Conservation (phyloP, 2,113 vertebrate genomes). For the Plestiodon gilberti region DNA sequence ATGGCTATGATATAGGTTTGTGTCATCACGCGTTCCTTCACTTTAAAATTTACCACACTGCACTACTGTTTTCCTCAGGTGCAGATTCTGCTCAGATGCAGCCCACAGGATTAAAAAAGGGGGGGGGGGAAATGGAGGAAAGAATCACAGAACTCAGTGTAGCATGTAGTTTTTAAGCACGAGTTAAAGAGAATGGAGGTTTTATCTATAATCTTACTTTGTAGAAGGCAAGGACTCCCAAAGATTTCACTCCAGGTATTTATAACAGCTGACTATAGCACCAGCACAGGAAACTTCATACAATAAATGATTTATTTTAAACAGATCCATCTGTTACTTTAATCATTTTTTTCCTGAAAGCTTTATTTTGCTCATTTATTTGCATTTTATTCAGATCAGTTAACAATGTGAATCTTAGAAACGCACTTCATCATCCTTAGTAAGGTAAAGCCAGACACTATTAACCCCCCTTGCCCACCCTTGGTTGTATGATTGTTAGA, state of each 20-base stretch:
- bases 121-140: not conserved
- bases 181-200: not conserved
- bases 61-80: too few relatives aligned
- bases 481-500: not conserved
- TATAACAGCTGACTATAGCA: not conserved
- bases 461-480: not conserved
- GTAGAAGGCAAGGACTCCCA: not conserved
- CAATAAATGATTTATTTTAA: slow-evolving; percentile 3
- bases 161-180: too few relatives aligned
- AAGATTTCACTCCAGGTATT: not conserved
- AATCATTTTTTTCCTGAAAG: not conserved
- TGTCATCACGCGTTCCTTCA: too few relatives aligned
- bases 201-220: not conserved
- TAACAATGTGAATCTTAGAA: not conserved
- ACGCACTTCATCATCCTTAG: not conserved
- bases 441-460: not conserved
- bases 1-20: too few relatives aligned
- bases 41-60: too few relatives aligned
- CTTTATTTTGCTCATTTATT: slow-evolving; percentile 6
- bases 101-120: not conserved
- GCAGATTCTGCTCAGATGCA: not conserved
- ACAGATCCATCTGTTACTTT: slow-evolving; percentile 1
- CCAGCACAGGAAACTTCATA: not conserved
- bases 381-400: not conserved
- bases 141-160: not conserved